Percentiles rank a stretch among this genome's conserved stretches.
Evolutionary conservation across 2,888 invertebrate species (phyloP).

Genomic region (Aquatica leii): DNA sequence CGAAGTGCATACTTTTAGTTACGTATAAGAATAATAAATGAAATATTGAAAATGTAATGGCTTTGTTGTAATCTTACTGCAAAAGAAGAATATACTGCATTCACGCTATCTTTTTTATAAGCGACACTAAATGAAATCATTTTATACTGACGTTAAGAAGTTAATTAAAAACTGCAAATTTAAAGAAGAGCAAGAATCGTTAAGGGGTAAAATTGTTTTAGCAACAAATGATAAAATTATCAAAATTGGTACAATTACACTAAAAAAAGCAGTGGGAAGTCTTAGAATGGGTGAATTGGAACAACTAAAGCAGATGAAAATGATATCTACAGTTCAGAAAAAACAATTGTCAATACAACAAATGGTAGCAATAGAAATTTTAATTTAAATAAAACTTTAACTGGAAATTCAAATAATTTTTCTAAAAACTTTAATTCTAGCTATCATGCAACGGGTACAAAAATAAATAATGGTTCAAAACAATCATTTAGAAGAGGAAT

Average conservation of each 20-base stretch:
- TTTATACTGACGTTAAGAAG: conserved; percentile 1
- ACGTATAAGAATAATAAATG: background rate
- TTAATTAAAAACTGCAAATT: background rate
- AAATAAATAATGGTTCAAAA: too few relatives aligned
- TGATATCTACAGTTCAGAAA: too few relatives aligned
- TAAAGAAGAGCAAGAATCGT: background rate
- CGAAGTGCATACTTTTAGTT: background rate
- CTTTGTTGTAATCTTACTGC: conserved; percentile 6
- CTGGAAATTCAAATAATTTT: too few relatives aligned
- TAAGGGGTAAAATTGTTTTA: conserved; percentile 17
- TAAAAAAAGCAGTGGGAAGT: conserved; percentile 1
- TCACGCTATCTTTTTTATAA: conserved; percentile 14
- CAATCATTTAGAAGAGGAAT: too few relatives aligned
- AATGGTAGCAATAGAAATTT: background rate
- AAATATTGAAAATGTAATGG: conserved; percentile 9
- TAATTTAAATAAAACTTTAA: too few relatives aligned
- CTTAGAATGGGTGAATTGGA: conserved; percentile 5
- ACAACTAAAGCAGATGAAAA: conserved; percentile 2
- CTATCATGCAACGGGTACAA: too few relatives aligned
- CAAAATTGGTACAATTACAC: background rate
- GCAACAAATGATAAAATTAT: conserved; percentile 12
- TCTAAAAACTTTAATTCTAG: too few relatives aligned
- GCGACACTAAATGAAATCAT: background rate
- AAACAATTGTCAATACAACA: background rate
- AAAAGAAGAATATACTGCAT: conserved; percentile 17